A percentile compares a stretch with the other conserved stretches of the same genome.
These are phyloP conservation scores for Hirtodrosophila trivittata DNA, from an alignment of 2,888 invertebrate genomes.

Conservation along the genomic window DNA sequence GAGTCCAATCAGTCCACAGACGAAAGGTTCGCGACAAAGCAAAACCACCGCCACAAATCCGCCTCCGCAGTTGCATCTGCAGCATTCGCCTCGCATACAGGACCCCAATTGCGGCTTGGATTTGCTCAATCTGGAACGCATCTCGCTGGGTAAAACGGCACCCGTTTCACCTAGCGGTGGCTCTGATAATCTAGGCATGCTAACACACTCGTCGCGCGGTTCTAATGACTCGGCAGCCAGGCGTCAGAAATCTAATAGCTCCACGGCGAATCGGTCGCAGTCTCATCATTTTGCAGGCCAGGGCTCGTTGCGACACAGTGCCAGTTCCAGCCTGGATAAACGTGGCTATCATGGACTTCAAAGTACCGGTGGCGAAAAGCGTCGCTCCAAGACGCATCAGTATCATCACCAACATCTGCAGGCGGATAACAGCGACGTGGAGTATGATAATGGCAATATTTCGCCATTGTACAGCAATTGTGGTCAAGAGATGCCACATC, in stretches of 20 bases:
- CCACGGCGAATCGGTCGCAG: constrained; percentile 68
- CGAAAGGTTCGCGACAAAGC: constrained; percentile 68
- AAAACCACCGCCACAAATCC: constrained; percentile 68
- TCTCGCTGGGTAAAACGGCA: constrained; percentile 66
- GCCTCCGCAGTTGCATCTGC: constrained; percentile 41
- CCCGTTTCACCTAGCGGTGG: constrained; percentile 77
- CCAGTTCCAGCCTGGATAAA: constrained; percentile 79
- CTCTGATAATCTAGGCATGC: constrained; percentile 79
- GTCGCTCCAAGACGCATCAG: constrained; percentile 64
- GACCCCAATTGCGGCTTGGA: constrained; percentile 72
- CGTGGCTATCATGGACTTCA: constrained; percentile 60
- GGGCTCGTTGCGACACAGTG: constrained; percentile 72
- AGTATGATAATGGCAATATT: constrained; percentile 86
- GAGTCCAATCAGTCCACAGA: constrained; percentile 86
- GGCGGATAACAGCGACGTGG: constrained; percentile 84
- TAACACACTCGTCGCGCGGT: constrained; percentile 80
- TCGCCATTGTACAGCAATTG: constrained; percentile 90
- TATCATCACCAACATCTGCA: constrained; percentile 71
- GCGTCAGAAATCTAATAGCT: constrained; percentile 64
- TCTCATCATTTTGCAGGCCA: constrained; percentile 57
- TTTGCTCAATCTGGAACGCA: constrained; percentile 75
- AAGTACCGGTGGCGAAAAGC: constrained; percentile 62
- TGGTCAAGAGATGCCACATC: constrained; percentile 89
- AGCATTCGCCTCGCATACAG: constrained; percentile 76
- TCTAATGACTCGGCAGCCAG: constrained; percentile 76